A percentile compares a stretch with the other conserved stretches of the same genome.
These are phyloP conservation scores for Uropetala carovei DNA, from an alignment of 2,888 invertebrate species.

Conservation along the genomic window DNA sequence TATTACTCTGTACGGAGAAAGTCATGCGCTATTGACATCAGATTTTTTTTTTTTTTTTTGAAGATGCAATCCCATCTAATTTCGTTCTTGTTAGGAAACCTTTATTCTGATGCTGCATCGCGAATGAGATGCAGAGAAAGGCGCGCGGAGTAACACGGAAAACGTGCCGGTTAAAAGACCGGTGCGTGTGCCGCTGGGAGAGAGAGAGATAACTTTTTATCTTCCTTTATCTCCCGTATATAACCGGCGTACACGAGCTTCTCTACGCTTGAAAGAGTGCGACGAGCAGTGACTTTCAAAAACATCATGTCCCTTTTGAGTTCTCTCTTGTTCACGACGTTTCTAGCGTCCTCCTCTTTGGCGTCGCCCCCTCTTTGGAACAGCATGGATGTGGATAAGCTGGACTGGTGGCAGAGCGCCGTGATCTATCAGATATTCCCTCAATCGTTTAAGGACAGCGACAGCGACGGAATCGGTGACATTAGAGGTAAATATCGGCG, in stretches of 20 bases:
- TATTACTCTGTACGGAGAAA: too few relatives aligned
- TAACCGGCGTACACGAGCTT: neutral
- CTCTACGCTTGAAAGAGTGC: neutral
- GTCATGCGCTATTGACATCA: too few relatives aligned
- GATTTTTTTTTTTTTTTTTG: too few relatives aligned
- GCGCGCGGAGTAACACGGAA: too few relatives aligned
- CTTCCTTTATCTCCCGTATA: neutral
- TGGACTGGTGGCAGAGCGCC: slow-evolving; percentile 77
- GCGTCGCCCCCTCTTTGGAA: slow-evolving; percentile 10
- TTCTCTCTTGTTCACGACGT: neutral
- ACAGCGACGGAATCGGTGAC: slow-evolving; percentile 77
- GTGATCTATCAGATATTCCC: slow-evolving; percentile 76
- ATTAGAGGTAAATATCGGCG: slow-evolving; percentile 72
- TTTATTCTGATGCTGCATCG: too few relatives aligned
- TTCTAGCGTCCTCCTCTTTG: neutral
- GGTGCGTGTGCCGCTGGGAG: too few relatives aligned
- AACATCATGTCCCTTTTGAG: neutral
- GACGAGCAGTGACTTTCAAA: neutral
- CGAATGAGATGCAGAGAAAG: too few relatives aligned
- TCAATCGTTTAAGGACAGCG: slow-evolving; percentile 76
- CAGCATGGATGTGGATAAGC: slow-evolving; percentile 67
- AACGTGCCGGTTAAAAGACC: too few relatives aligned
- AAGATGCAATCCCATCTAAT: too few relatives aligned
- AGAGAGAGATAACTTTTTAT: neutral
- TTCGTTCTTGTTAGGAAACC: too few relatives aligned